These are phyloP conservation scores for Syngnathoides biaculeatus DNA, from an alignment of 2,113 vertebrate species.

Conservation along the genomic window DNA sequence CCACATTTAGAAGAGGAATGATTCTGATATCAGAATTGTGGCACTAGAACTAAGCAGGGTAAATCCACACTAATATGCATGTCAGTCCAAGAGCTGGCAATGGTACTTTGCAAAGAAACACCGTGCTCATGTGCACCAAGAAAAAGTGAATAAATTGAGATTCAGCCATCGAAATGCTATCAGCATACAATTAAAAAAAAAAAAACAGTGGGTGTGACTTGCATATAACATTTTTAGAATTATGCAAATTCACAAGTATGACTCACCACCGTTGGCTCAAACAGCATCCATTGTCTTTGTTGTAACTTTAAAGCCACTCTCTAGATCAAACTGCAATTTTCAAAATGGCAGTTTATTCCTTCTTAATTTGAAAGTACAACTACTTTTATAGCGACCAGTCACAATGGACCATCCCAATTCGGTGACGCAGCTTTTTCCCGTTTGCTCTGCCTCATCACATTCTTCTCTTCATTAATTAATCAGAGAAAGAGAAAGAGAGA, in stretches of 20 bases:
- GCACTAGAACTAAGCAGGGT: too few relatives aligned
- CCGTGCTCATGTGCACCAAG: too few relatives aligned
- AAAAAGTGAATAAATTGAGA: too few relatives aligned
- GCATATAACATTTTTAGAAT: background rate
- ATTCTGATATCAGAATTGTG: too few relatives aligned
- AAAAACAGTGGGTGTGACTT: background rate
- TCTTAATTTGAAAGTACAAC: background rate
- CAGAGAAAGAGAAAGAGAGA: conserved; percentile 18
- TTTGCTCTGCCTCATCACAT: conserved; percentile 16
- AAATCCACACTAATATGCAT: too few relatives aligned
- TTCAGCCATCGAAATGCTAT: background rate
- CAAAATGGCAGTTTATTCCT: background rate
- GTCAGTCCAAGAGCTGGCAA: too few relatives aligned
- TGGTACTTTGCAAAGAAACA: too few relatives aligned
- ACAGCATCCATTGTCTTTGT: background rate
- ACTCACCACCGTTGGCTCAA: background rate
- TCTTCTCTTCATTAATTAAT: conserved; percentile 32
- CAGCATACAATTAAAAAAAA: too few relatives aligned
- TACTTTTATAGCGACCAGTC: background rate
- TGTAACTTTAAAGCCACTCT: background rate
- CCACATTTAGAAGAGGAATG: too few relatives aligned
- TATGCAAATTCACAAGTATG: background rate
- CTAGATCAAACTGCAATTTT: background rate
- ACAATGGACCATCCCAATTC: conserved; percentile 5
- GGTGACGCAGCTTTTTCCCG: conserved; percentile 11